phyloP scores from a whole-genome alignment of 2,797 vertebrate species.

The Cuculus canorus region DNA sequence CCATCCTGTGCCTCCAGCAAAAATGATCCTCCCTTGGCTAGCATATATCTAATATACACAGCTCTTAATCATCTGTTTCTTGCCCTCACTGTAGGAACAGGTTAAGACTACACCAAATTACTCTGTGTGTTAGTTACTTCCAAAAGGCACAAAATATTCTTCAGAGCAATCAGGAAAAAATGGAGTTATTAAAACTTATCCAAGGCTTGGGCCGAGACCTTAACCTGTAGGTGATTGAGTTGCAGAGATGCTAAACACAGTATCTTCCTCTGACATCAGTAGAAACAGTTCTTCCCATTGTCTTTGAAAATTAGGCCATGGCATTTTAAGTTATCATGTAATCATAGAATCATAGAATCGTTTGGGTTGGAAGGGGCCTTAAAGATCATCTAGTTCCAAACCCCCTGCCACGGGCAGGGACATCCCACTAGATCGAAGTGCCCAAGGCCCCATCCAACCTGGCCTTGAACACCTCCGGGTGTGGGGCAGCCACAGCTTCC shows the following conservation, averaged over 20 bases:
- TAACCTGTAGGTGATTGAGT: rapidly evolving
- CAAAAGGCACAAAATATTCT: neutral
- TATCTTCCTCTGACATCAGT: neutral
- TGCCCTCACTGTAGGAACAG: neutral
- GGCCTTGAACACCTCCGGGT: too few species aligned
- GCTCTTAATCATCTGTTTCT: neutral
- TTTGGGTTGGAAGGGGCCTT: too few species aligned
- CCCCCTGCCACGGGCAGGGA: too few species aligned
- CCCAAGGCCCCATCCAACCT: too few species aligned
- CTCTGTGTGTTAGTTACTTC: neutral
- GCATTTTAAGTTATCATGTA: neutral
- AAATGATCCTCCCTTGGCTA: neutral
- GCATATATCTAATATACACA: neutral
- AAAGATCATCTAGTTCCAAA: too few species aligned
- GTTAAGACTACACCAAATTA: neutral
- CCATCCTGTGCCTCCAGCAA: neutral
- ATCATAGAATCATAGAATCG: too few species aligned
- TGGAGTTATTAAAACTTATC: neutral
- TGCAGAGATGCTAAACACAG: neutral
- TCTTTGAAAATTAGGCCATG: neutral
- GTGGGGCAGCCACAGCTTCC: too few species aligned
- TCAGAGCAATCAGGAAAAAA: neutral
- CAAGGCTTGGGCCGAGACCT: neutral
- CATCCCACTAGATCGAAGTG: too few species aligned
- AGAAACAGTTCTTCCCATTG: neutral